Conservation (phyloP, 2,888 invertebrate species). For the Linnaemya tessellans region DNA sequence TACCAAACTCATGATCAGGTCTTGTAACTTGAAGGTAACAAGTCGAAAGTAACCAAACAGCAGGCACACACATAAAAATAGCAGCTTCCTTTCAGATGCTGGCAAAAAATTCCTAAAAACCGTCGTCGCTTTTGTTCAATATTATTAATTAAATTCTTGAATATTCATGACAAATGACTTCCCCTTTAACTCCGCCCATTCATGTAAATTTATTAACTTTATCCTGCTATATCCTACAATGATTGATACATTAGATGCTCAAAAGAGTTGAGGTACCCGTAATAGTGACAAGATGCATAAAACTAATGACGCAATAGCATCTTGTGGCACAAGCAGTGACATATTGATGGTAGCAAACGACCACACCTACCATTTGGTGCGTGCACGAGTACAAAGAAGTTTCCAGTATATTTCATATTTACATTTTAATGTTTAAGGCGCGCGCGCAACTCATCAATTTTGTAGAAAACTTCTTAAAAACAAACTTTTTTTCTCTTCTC, state of each 20-base stretch:
- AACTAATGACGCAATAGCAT: conserved; percentile 31
- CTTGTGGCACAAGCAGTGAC: conserved; percentile 32
- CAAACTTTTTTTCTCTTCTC: not conserved
- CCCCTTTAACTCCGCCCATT: conserved; percentile 67
- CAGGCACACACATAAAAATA: not conserved
- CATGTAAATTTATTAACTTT: conserved; percentile 58
- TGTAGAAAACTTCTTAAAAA: conserved; percentile 40
- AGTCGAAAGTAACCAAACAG: not conserved
- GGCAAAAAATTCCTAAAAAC: not conserved
- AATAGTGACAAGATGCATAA: conserved; percentile 29
- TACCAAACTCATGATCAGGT: conserved; percentile 36
- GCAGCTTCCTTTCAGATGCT: not conserved
- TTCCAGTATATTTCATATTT: conserved; percentile 20
- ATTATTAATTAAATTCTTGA: conserved; percentile 73
- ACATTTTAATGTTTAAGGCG: conserved; percentile 51
- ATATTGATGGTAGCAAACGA: conserved; percentile 46
- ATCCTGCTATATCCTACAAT: conserved; percentile 34
- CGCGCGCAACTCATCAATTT: conserved; percentile 64
- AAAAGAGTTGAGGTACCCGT: conserved; percentile 12
- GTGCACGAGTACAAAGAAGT: conserved; percentile 30
- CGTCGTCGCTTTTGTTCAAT: conserved; percentile 5
- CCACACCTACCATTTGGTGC: conserved; percentile 60
- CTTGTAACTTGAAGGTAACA: conserved; percentile 23
- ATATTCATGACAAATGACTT: conserved; percentile 73
- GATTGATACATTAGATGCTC: conserved; percentile 59